Conservation (phyloP, 2,888 invertebrate species). For the Unio pictorum region DNA sequence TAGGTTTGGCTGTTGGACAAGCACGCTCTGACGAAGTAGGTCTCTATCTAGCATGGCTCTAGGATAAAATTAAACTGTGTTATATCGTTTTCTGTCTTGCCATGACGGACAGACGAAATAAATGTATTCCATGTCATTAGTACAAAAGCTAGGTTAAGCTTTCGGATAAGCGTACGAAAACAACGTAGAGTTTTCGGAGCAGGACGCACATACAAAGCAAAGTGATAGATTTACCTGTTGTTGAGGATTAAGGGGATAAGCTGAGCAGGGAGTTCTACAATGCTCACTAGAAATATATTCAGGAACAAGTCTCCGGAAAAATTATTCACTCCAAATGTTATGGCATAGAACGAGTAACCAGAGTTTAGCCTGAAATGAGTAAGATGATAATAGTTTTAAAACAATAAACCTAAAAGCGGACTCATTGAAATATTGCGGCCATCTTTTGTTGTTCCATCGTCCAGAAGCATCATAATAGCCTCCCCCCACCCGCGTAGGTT, state of each 20-base stretch:
- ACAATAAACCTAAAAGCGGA: background rate
- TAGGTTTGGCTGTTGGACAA: no score
- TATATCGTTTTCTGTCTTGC: no score
- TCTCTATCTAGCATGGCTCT: no score
- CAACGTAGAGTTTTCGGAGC: no score
- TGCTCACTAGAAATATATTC: slow-evolving; percentile 19
- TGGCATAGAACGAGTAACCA: slow-evolving; percentile 23
- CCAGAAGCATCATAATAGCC: background rate
- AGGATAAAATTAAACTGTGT: no score
- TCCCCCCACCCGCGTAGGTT: no score
- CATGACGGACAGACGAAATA: no score
- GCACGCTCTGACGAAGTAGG: no score
- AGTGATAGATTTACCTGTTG: slow-evolving; percentile 17
- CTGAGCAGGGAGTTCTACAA: slow-evolving; percentile 18
- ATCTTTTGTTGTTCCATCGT: background rate
- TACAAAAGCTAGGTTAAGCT: no score
- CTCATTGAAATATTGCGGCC: background rate
- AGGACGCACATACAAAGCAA: no score
- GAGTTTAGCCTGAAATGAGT: slow-evolving; percentile 19
- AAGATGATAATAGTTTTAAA: background rate
- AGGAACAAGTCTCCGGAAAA: slow-evolving; percentile 24
- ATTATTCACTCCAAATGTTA: slow-evolving; percentile 22
- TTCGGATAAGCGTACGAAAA: no score
- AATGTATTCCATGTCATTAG: no score
- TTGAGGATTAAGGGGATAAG: slow-evolving; percentile 14